Conservation (phyloP, 2,113 vertebrate genomes). For the Cepphus grylle region DNA sequence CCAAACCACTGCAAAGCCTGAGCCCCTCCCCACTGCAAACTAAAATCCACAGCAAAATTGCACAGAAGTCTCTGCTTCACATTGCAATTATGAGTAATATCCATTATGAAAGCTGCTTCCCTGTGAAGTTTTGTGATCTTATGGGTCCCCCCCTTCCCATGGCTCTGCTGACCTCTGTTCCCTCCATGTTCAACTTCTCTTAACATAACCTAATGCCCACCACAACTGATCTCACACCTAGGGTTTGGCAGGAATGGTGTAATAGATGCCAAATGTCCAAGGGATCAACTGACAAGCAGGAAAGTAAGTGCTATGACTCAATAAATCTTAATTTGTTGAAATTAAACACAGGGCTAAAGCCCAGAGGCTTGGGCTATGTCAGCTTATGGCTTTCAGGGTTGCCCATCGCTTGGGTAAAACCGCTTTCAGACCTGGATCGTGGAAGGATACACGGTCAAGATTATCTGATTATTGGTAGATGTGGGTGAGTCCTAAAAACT, state of each 20-base stretch:
- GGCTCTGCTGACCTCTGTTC: neutral
- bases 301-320: neutral
- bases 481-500: neutral
- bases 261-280: rapidly evolving
- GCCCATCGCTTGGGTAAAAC: neutral
- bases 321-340: neutral
- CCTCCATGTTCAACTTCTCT: neutral
- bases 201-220: neutral
- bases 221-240: neutral
- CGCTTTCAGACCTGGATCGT: neutral
- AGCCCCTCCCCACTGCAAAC: neutral
- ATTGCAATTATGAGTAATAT: neutral
- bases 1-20: neutral
- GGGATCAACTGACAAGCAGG: neutral
- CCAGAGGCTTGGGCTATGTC: neutral
- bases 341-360: neutral
- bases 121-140: neutral
- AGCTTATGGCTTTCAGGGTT: neutral
- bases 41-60: neutral
- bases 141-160: neutral
- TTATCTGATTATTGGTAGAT: neutral
- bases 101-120: neutral
- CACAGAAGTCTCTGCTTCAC: neutral
- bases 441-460: neutral
- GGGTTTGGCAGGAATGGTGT: neutral